Evolutionary conservation across 2,113 vertebrate genomes (phyloP).

Genomic region (Atrichornis clamosus): DNA sequence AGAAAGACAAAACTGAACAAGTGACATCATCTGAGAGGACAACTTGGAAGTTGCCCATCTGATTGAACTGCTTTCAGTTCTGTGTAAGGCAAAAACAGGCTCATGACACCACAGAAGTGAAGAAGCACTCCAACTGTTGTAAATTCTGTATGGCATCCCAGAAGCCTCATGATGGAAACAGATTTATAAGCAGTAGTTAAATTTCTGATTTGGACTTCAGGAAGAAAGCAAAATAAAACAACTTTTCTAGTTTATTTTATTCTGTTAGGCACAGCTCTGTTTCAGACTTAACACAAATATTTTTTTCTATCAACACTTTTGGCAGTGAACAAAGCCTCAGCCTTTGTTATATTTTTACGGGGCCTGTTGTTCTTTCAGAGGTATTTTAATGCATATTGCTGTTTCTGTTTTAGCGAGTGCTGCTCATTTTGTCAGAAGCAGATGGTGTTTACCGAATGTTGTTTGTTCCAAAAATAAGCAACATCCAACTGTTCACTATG

Average conservation of each 20-base stretch:
- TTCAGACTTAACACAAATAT: neutral
- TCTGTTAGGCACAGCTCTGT: neutral
- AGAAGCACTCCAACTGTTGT: neutral
- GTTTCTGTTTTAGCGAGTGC: neutral
- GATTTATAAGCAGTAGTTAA: neutral
- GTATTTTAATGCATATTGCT: constrained; percentile 24
- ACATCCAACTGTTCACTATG: neutral
- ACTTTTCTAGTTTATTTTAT: neutral
- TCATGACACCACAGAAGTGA: neutral
- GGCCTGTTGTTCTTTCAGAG: neutral
- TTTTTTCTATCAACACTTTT: neutral
- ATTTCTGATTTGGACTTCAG: neutral
- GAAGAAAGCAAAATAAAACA: neutral
- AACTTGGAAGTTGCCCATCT: neutral
- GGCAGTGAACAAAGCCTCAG: neutral
- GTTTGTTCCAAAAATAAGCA: constrained; percentile 60
- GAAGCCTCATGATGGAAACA: neutral
- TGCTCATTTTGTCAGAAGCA: constrained; percentile 54
- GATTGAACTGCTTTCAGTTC: neutral
- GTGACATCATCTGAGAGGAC: neutral
- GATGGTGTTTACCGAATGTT: constrained; percentile 56
- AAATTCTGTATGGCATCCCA: neutral
- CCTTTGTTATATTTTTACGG: neutral
- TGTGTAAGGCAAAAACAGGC: neutral
- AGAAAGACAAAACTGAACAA: neutral